Percentiles rank a stretch among this genome's conserved stretches.
These are phyloP conservation scores for Gisinianus flammeolus DNA, from an alignment of 2,888 invertebrate genomes.

Conservation along the genomic window DNA sequence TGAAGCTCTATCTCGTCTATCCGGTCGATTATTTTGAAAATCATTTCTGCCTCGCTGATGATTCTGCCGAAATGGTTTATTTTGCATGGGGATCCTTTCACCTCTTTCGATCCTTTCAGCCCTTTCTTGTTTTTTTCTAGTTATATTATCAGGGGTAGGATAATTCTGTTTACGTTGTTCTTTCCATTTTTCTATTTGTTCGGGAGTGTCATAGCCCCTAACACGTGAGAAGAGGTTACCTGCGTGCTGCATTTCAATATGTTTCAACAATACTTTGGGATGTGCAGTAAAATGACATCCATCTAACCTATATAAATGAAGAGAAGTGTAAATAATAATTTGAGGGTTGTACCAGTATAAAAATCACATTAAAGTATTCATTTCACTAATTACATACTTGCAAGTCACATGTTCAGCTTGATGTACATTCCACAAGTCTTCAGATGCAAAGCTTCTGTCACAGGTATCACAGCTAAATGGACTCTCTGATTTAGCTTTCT, in stretches of 20 bases:
- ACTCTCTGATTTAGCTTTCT: not conserved
- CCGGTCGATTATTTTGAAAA: not conserved
- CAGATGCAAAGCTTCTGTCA: constrained; percentile 73
- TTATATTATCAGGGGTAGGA: constrained; percentile 75
- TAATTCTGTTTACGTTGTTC: constrained; percentile 79
- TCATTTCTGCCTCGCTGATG: not conserved
- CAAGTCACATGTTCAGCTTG: constrained; percentile 78
- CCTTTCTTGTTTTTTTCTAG: constrained; percentile 68
- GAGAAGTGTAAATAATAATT: not conserved
- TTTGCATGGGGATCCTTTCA: constrained; percentile 65
- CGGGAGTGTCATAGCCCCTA: constrained; percentile 74
- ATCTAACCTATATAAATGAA: constrained; percentile 67
- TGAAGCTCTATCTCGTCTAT: no score
- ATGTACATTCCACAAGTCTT: constrained; percentile 71
- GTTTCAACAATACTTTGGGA: constrained; percentile 77
- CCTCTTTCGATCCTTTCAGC: constrained; percentile 76
- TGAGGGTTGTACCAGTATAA: not conserved
- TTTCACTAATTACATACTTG: constrained; percentile 43
- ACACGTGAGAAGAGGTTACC: constrained; percentile 83
- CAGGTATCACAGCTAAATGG: constrained; percentile 71
- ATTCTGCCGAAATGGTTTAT: constrained; percentile 5
- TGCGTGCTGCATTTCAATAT: constrained; percentile 81
- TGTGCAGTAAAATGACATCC: constrained; percentile 82
- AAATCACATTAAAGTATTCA: not conserved
- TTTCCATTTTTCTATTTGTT: constrained; percentile 84